Evolutionary conservation across 2,888 invertebrate species (phyloP).

Genomic region (Phytoseiulus persimilis): DNA sequence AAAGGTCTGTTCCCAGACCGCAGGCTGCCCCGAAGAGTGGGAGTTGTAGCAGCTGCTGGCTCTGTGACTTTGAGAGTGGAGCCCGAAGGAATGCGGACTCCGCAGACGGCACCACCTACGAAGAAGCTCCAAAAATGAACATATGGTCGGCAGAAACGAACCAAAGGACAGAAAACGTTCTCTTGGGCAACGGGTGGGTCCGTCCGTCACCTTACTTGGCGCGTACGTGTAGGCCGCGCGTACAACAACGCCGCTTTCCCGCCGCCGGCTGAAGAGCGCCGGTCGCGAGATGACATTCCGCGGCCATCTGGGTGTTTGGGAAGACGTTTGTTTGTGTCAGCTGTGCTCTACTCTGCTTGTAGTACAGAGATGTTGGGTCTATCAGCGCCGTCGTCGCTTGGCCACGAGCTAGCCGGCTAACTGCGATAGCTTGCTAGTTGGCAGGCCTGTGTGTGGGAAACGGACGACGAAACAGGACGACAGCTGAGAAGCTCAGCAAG

Average conservation of each 20-base stretch:
- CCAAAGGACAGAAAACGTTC: neutral
- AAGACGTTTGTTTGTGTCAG: neutral
- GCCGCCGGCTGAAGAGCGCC: neutral
- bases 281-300: neutral
- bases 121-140: neutral
- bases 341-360: neutral
- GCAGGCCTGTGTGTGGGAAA: neutral
- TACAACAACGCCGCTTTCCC: neutral
- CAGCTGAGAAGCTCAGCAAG: conserved; percentile 14
- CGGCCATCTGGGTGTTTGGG: neutral
- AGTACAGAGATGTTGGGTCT: neutral
- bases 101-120: neutral
- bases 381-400: neutral
- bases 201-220: neutral
- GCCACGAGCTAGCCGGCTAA: neutral
- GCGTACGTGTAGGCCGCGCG: neutral
- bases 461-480: conserved; percentile 14
- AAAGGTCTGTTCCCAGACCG: neutral
- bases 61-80: neutral
- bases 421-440: neutral
- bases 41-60: neutral
- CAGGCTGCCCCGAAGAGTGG: neutral
- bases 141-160: neutral
- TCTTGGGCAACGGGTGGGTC: neutral
- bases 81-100: neutral